A percentile compares a stretch with the other conserved stretches of the same genome.
These are phyloP conservation scores for Napeogenes sylphis DNA, from an alignment of 2,888 invertebrate genomes.

Conservation along the genomic window DNA sequence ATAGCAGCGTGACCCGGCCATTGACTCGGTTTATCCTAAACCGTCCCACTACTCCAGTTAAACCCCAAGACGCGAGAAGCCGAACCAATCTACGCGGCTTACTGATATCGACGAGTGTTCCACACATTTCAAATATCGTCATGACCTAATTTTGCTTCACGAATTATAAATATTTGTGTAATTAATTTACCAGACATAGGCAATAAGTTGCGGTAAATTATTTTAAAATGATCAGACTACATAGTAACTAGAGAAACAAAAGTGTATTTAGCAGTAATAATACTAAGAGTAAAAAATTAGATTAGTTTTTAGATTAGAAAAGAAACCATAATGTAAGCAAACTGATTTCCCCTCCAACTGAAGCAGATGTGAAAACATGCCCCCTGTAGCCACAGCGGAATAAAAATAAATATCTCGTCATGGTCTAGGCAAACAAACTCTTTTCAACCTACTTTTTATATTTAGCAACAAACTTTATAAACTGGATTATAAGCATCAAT, in stretches of 20 bases:
- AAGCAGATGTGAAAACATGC: conserved; percentile 39
- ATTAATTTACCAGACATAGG: conserved; percentile 1
- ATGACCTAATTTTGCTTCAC: conserved; percentile 46
- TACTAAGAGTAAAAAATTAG: too few relatives aligned
- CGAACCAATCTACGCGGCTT: conserved; percentile 38
- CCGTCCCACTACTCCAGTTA: conserved; percentile 76
- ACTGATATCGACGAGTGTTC: conserved; percentile 32
- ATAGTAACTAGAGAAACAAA: not conserved
- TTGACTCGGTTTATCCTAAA: conserved; percentile 77
- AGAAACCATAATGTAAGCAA: conserved; percentile 29
- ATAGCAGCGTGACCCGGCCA: conserved; percentile 76
- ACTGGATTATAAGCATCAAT: conserved; percentile 22
- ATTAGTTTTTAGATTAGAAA: conserved; percentile 22
- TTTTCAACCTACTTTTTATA: conserved; percentile 53
- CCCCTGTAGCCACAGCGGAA: conserved; percentile 47
- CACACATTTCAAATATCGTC: conserved; percentile 48
- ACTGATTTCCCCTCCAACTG: conserved; percentile 33
- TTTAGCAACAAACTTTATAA: conserved; percentile 36
- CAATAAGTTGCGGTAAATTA: not conserved
- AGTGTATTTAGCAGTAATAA: not conserved
- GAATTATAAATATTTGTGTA: conserved; percentile 8
- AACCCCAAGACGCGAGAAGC: conserved; percentile 47
- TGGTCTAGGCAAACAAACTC: conserved; percentile 40
- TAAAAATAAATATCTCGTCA: conserved; percentile 64
- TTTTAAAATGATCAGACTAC: not conserved